Conservation (phyloP, 2,888 invertebrate species). For the Platynereis dumerilii region DNA sequence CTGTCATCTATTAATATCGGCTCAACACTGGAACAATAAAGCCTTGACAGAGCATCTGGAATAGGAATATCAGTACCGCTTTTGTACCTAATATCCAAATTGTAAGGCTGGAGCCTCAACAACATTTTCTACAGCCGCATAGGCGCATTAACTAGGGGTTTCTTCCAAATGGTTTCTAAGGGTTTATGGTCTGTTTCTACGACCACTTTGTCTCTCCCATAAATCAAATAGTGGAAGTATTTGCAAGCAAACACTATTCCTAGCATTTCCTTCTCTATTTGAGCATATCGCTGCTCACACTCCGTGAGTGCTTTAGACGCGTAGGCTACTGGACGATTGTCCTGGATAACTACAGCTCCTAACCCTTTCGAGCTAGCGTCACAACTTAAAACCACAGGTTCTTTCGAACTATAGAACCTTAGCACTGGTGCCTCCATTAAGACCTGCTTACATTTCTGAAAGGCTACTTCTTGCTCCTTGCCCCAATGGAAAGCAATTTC, state of each 20-base stretch:
- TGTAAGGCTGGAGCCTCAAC: slow-evolving; percentile 2
- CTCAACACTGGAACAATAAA: background rate
- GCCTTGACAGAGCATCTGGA: background rate
- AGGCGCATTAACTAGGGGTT: background rate
- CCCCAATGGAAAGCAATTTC: background rate
- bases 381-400: background rate
- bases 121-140: background rate
- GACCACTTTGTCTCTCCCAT: background rate
- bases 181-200: slow-evolving; percentile 2
- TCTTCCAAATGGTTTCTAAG: background rate
- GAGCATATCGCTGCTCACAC: background rate
- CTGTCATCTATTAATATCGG: background rate
- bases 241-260: background rate
- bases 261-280: background rate
- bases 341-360: background rate
- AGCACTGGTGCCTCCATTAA: background rate
- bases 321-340: background rate
- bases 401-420: background rate
- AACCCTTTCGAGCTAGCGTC: background rate
- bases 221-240: background rate
- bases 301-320: background rate
- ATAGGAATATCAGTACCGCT: background rate
- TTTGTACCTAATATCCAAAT: background rate
- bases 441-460: background rate
- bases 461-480: background rate